These are phyloP conservation scores for Tineola bisselliella DNA, from an alignment of 2,888 invertebrate genomes.

Conservation along the genomic window DNA sequence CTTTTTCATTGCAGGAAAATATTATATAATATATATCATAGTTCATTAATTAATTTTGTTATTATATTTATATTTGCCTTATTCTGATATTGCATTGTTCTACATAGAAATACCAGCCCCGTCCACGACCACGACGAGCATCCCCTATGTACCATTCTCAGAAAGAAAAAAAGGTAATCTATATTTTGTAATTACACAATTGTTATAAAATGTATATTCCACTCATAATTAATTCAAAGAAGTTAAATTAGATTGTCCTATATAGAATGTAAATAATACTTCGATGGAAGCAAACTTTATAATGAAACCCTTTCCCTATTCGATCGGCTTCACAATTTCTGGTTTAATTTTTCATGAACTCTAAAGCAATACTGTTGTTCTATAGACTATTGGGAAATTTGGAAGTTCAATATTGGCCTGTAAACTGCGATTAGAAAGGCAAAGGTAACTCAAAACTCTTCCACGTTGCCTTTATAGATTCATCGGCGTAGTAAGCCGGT, in stretches of 20 bases:
- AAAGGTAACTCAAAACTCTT: constrained; percentile 38
- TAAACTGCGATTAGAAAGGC: constrained; percentile 39
- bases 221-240: not conserved
- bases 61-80: not conserved
- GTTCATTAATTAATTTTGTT: not conserved
- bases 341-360: constrained; percentile 40
- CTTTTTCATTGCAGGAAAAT: not conserved
- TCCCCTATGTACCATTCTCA: constrained; percentile 65
- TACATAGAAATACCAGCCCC: constrained; percentile 85
- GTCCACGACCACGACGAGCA: constrained; percentile 73
- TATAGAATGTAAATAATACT: constrained; percentile 4
- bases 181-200: not conserved
- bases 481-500: constrained; percentile 35
- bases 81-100: not conserved
- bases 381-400: constrained; percentile 27
- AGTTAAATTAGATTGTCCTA: not conserved
- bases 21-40: not conserved
- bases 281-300: constrained; percentile 23
- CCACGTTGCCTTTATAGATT: constrained; percentile 45
- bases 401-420: constrained; percentile 37
- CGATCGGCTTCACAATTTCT: constrained; percentile 27
- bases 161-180: constrained; percentile 73
- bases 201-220: not conserved
- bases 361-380: constrained; percentile 26
- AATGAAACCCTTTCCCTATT: constrained; percentile 31